phyloP scores from a whole-genome alignment of 2,113 vertebrate species.

The Orientallactaga bullata region DNA sequence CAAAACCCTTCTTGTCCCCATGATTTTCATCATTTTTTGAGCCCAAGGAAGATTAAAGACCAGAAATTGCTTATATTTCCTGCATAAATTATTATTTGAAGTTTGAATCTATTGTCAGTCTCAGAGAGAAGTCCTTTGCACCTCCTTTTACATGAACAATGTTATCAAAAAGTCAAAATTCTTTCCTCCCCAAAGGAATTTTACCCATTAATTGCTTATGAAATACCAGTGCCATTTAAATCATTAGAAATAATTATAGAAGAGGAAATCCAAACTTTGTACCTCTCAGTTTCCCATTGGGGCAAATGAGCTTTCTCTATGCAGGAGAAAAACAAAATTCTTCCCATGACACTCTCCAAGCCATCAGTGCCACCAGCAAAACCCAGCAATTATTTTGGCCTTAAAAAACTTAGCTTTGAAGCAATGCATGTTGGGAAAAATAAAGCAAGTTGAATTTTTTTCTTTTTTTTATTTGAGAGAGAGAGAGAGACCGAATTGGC shows the following conservation, averaged over 20 bases:
- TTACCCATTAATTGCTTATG: conserved; percentile 23
- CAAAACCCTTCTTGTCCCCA: conserved; percentile 63
- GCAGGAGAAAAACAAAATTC: conserved; percentile 21
- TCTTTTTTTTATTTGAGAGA: background rate
- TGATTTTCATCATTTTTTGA: conserved; percentile 68
- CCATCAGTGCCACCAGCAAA: background rate
- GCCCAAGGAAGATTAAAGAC: conserved; percentile 64
- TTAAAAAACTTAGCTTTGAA: conserved; percentile 35
- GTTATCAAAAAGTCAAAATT: conserved; percentile 66
- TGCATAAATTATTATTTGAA: conserved; percentile 27
- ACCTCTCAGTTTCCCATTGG: background rate
- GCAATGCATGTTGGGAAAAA: background rate
- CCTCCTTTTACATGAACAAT: conserved; percentile 43
- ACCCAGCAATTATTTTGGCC: background rate
- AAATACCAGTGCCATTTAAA: conserved; percentile 60
- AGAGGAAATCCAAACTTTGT: background rate
- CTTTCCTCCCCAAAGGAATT: background rate
- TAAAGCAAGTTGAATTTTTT: conserved; percentile 26
- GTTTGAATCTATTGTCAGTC: conserved; percentile 37
- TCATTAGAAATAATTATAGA: conserved; percentile 47
- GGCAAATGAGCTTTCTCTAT: conserved; percentile 47
- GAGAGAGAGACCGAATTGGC: no score
- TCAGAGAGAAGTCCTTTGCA: conserved; percentile 53
- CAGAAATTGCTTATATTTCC: conserved; percentile 53
- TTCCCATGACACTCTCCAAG: background rate